phyloP scores from a whole-genome alignment of 1,140 invertebrate genomes.

The Drosophila novamexicana region DNA sequence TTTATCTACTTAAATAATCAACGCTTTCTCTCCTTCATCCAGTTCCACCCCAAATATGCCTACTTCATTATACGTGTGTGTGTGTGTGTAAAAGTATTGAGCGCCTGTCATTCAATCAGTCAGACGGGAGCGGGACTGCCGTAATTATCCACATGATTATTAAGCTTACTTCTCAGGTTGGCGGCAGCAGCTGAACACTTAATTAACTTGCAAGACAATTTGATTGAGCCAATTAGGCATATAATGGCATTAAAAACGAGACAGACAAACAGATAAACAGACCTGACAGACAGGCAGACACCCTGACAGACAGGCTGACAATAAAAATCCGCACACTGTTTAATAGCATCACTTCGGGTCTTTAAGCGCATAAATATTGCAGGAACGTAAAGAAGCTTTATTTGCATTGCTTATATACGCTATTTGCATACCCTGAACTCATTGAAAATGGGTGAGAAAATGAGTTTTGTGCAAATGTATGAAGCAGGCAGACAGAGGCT shows the following conservation, averaged over 20 bases:
- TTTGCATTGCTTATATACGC: too few species aligned
- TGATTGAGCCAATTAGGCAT: slow-evolving; percentile 54
- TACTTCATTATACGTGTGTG: background rate
- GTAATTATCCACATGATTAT: slow-evolving; percentile 60
- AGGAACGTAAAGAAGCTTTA: too few species aligned
- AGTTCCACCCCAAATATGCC: background rate
- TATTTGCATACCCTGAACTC: too few species aligned
- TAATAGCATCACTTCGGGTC: background rate
- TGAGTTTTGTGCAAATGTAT: too few species aligned
- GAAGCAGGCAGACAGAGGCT: too few species aligned
- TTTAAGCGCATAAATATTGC: background rate
- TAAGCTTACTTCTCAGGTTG: slow-evolving; percentile 41
- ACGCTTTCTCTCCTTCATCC: background rate
- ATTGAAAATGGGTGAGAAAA: too few species aligned
- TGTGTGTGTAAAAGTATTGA: slow-evolving; percentile 17
- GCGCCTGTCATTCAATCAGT: slow-evolving; percentile 17
- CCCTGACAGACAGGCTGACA: background rate
- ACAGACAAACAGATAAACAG: background rate
- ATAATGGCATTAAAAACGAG: slow-evolving; percentile 47
- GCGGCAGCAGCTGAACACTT: slow-evolving; percentile 29
- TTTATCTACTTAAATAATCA: slow-evolving; percentile 69
- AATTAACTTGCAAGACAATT: slow-evolving; percentile 66
- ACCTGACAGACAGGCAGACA: background rate
- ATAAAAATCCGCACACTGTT: background rate
- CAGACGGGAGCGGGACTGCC: slow-evolving; percentile 2